Base-by-base conservation (phyloP, 2,113 vertebrate genomes). In the Neotoma lepida region DNA sequence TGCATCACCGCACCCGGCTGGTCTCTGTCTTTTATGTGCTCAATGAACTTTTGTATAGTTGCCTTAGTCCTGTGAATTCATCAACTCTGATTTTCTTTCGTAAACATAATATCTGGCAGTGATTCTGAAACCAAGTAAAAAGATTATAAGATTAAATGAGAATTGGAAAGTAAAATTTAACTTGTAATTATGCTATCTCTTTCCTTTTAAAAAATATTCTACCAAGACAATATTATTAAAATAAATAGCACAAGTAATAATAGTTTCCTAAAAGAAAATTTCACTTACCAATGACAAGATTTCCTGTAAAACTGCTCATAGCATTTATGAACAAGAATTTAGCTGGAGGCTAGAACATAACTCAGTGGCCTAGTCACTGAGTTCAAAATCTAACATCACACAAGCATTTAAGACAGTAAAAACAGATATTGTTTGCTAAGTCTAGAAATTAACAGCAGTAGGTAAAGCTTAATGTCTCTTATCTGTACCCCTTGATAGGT, bases 101-200 rank as follows among this genome's bases (percentile, higher is more conserved):
- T 87, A 88, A 91, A 61, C 26, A 82, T 44, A 94, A 82, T 54
- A 78, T 91, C 15, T 93, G 44, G 35, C 41, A 68, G 54, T 41
- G n/a, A 89, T 93, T 88, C 80, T 74, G 46, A 89, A 97, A 94
- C 33, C 49, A 95, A 94, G 22, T 90, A 68, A 81, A 96, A 92
- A 77, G 41, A 33, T 74, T 93, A 46, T 46, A 93, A 85, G 70
- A 44, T 66, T 81, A 82, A 95, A 2, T 18, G 6, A 71, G 46
- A 93, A 84, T 51, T 39, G 81, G 10, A 41, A 30, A 74, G 17
- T 54, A 92, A 92, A 95, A n/a, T 78, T 6, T 89, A 24, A 96
- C 26, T 74, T 76, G 49, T 26, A 86, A 88, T 88, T 82, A 89
- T 46, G 15, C 28, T n/a, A 54, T 15, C 39, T 93, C 28, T 35